Percentiles rank a stretch among this genome's conserved stretches.
Evolutionary conservation across 2,113 vertebrate species (phyloP).

Genomic region (Pampusana beccarii): DNA sequence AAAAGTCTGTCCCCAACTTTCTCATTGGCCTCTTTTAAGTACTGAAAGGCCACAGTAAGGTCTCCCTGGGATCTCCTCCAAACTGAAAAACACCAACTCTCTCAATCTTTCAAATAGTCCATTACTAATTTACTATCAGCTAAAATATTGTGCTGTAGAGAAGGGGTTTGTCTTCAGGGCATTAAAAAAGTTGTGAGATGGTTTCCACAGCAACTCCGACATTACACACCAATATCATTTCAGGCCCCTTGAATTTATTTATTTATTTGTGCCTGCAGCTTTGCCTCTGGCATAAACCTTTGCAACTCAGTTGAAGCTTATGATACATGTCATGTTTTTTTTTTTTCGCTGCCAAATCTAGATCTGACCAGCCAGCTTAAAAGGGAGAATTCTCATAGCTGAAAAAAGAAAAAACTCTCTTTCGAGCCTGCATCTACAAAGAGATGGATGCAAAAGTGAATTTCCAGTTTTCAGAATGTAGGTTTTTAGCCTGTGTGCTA

Average conservation of each 20-base stretch:
- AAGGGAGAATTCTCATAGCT: constrained; percentile 2
- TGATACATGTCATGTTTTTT: constrained; percentile 26
- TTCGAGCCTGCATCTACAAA: not conserved
- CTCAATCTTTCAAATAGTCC: not conserved
- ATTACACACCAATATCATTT: not conserved
- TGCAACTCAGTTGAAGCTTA: constrained; percentile 44
- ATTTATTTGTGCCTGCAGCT: constrained; percentile 55
- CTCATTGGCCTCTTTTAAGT: not conserved
- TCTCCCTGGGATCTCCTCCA: not conserved
- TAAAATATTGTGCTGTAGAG: not conserved
- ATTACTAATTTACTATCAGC: not conserved
- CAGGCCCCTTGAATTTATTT: constrained; percentile 34
- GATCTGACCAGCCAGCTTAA: constrained; percentile 17
- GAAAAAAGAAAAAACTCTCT: not conserved
- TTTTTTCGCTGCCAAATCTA: constrained; percentile 17
- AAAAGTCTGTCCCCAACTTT: not conserved
- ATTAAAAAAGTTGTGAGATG: not conserved
- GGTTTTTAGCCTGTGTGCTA: not conserved
- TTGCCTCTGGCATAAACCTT: constrained; percentile 58
- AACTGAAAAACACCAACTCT: not conserved
- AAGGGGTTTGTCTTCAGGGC: not conserved
- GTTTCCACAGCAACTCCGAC: constrained; percentile 34
- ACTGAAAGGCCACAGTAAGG: not conserved
- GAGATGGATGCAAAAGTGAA: not conserved
- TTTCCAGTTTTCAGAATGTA: not conserved